Evolutionary conservation across 1,140 invertebrate species (phyloP), one percentile per base, ranked within the genome.

Genomic region (Drosophila equinoxialis): DNA sequence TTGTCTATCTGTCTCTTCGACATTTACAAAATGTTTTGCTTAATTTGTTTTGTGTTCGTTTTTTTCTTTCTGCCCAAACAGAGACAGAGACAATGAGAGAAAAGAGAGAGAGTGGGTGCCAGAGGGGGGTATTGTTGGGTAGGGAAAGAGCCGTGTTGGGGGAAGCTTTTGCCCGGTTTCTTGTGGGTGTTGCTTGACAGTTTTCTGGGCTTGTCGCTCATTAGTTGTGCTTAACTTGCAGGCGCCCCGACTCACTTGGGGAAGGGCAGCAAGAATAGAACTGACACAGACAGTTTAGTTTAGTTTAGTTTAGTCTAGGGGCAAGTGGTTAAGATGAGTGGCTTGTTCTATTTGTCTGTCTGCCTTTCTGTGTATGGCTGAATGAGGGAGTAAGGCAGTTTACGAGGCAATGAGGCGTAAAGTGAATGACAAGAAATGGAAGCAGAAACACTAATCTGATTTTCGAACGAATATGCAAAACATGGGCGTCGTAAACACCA

Each of bases 1-100:
- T 48, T 51, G 62, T 64, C 42, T 65, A 54, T 65, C 45, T 65
- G 68, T 72, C 62, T 78, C 74, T 84, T 81, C 74, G 84, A 89
- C 84, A 84, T 89, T 89, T 84, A 89, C 84, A 89, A 89, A 89
- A 89, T 89, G 84, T 89, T 89, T 89, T 89, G 77, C 71, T 78
- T 90, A 89, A 89, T 89, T 89, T 89, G 77, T 89, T 86, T 64
- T 71, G 51, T 86, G 82, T 74, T 63, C 48, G 60, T 63, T 59
- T 60, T 39, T 30, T 51, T 65, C 42, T 60, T 65, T 30, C 13
- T 61, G 59, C 6, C 4, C 37, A 39, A 23, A 39, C 55, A 35
- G 57, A 26, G 23, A 10, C 39, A 26, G 37, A 20, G 30, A 30
- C 11, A 33, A 7, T 35, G 71, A 0, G 7, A 62, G 35, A 13